A percentile compares a stretch with the other conserved stretches of the same genome.
Conservation (phyloP, 2,888 invertebrate species). For the Diarsia brunnea region DNA sequence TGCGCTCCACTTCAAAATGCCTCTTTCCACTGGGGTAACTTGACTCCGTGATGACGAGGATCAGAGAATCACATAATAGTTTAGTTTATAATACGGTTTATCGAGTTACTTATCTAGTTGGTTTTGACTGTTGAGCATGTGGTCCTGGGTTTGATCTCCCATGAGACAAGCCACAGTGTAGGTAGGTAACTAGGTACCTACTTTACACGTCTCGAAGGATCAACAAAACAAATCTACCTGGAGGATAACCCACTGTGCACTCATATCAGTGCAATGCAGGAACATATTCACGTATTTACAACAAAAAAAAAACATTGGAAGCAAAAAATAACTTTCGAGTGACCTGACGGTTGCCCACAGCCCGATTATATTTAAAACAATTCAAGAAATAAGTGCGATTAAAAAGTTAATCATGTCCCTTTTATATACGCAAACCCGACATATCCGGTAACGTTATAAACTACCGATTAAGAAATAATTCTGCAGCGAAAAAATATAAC, state of each 20-base stretch:
- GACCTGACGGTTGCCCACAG: no score
- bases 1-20: neutral
- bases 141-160: neutral
- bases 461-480: constrained; percentile 38
- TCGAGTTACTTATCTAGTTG: neutral
- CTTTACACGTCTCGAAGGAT: neutral
- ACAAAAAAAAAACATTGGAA: neutral
- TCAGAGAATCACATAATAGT: neutral
- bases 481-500: constrained; percentile 50
- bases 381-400: constrained; percentile 5
- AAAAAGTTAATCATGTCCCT: neutral
- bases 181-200: no score
- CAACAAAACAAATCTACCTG: neutral
- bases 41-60: neutral
- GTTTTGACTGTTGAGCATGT: neutral
- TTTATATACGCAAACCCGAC: neutral
- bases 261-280: no score
- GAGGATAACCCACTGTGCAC: neutral
- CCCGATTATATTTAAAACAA: no score
- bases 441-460: neutral
- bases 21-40: neutral
- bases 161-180: neutral
- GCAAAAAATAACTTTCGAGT: neutral
- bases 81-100: neutral
- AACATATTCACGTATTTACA: no score